phyloP scores from a whole-genome alignment of 2,888 invertebrate genomes.

The Caenorhabditis becei region DNA sequence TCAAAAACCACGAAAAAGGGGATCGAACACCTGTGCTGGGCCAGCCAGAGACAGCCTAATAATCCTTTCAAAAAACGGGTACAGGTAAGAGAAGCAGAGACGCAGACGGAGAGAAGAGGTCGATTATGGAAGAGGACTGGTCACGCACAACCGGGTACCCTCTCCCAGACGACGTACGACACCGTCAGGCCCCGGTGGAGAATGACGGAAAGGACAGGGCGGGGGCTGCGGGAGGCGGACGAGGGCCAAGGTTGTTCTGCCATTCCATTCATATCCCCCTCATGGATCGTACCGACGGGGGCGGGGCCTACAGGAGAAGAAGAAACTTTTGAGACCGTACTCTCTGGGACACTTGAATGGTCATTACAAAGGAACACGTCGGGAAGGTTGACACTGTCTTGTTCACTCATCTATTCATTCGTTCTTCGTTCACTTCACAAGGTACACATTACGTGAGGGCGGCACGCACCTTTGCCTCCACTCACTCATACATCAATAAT shows the following conservation, averaged over 20 bases:
- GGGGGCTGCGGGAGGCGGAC: neutral
- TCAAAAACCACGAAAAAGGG: no score
- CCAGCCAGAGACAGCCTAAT: neutral
- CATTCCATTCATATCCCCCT: neutral
- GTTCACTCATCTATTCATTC: neutral
- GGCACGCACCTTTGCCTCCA: constrained; percentile 10
- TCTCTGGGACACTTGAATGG: no score
- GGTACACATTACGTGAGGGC: constrained; percentile 47
- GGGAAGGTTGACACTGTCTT: neutral
- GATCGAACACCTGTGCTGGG: no score
- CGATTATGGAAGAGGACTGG: neutral
- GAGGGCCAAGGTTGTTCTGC: neutral
- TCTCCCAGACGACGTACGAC: constrained; percentile 16
- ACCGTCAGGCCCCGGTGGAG: neutral
- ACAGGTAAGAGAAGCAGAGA: constrained; percentile 19
- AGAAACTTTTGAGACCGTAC: no score
- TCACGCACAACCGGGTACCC: neutral
- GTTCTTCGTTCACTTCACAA: constrained; percentile 20
- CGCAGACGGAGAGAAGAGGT: neutral
- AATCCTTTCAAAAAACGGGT: constrained; percentile 19
- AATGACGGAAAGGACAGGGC: neutral
- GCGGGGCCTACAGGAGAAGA: no score
- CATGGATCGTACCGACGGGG: neutral
- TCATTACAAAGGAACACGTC: no score
- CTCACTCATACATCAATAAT: constrained; percentile 25